Base-by-base conservation (phyloP, 2,888 invertebrate species). In the Endomychus coccineus region DNA sequence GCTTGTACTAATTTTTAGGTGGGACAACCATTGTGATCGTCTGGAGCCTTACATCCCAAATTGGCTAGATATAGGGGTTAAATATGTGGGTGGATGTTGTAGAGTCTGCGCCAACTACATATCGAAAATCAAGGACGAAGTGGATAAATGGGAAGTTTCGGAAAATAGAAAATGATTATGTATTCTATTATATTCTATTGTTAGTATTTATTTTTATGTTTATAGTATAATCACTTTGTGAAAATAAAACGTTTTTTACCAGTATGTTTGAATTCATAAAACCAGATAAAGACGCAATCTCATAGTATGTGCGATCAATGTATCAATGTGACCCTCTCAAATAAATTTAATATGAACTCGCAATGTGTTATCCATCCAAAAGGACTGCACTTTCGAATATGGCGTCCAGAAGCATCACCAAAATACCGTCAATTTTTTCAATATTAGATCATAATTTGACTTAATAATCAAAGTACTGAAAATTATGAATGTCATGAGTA, bases 1-100 rank as follows among this genome's bases (percentile, higher is more conserved):
- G n/a, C n/a, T n/a, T n/a, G n/a, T n/a, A n/a, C n/a, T 19, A 19
- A 48, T 36, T 62, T 58, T 16, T 59, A 76, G 75, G 16, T 81
- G 82, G 82, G 74, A 74, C 31, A 75, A 77, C 46, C 74, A 74
- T 52, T 75, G 74, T 55, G 73, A 75, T 41, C 70, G 78, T 1
- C 69, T 87, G 1, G 78, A 77, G 42, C 69, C 72, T 24, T 83
- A 78, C 54, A 76, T 88, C 7, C 70, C 74, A n/a, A 77, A 81
- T 49, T 92, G 92, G 91, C 60, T 83, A 31, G 71, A 79, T 33
- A 62, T 80, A 27, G 90, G 89, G 1, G 84, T 83, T 23, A 73
- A 74, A 40, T 84, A 83, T 56, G 75, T 94, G 30, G 91, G 92
- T 9, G 91, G 92, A 0, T 94, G 92, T 54, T 94, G 92, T 59